Base-by-base conservation (phyloP, 2,797 vertebrate species). In the Leptatherina wallacei region DNA sequence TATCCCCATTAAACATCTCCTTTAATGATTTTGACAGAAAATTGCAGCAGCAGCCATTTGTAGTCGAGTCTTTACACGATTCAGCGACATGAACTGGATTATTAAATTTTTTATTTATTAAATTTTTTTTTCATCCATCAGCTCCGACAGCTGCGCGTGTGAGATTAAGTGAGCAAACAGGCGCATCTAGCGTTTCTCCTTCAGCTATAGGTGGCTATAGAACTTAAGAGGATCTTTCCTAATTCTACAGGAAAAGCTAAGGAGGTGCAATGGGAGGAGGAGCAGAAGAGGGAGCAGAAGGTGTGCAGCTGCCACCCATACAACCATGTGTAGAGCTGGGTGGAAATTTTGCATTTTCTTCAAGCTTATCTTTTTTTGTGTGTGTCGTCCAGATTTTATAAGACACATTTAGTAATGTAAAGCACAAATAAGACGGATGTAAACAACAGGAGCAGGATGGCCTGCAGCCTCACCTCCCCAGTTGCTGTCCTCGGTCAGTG, bases 381-480 rank as follows among this genome's bases (percentile, higher is more conserved):
- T 22, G 57, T 18, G 32, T 32, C 33, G 29, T 60, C 30, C 51
- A 75, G 11, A 57, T 22, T 27, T 24, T 51, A 27, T 29, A 24
- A 29, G 14, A 9, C 14, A 55, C 3, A 9, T 32, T 36, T 24
- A 32, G 5, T 36, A 55, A 63, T 10, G 4, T 0, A 3, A 2
- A 51, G 51, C 51, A 65, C 49, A 55, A n/a, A 0, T 5, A 29
- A 33, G 6, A 14, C 24, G 36, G 10, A 52, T 12, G 1, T 9
- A 30, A 44, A 71, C 61, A 71, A 30, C 40, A 24, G 11, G 22
- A 58, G 62, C 29, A 4, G 55, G 55, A 4, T 29, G 24, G 71
- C 44, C 47, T 61, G 4, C 29, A 54, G 92, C 94, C 96, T 96
- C 95, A 99, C 98, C 98, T 97, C 96, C 96, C 97, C 97, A 98